phyloP scores from a whole-genome alignment of 2,113 vertebrate species.

The Microcebus ravelobensis region DNA sequence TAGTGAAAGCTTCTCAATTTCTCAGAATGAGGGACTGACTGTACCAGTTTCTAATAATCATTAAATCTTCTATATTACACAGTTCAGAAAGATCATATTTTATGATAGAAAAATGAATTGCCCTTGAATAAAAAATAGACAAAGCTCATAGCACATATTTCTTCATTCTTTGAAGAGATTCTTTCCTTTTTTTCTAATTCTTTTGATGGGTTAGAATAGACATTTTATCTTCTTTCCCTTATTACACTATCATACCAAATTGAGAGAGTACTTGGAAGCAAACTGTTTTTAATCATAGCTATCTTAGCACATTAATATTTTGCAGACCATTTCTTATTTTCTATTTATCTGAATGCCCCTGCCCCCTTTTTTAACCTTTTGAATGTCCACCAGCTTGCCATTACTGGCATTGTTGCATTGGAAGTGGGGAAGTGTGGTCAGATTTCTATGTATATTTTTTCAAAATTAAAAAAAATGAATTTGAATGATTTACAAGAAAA shows the following conservation, averaged over 20 bases:
- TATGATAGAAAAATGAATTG: conserved; percentile 48
- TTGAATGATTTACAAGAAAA: neutral
- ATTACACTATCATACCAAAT: neutral
- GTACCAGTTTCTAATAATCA: neutral
- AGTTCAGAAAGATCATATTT: conserved; percentile 41
- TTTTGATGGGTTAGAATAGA: conserved; percentile 36
- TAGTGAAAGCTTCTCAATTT: neutral
- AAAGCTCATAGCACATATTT: neutral
- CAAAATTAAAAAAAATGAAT: neutral
- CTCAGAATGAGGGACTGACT: neutral
- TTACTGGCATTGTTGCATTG: neutral
- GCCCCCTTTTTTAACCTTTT: neutral
- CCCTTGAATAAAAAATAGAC: conserved; percentile 30
- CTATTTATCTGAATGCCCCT: neutral
- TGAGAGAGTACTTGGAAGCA: neutral
- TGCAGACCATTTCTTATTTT: neutral
- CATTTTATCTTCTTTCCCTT: neutral
- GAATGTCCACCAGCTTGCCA: neutral
- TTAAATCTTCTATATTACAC: conserved; percentile 13
- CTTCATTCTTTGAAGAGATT: conserved; percentile 42
- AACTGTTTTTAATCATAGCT: neutral
- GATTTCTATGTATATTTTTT: neutral
- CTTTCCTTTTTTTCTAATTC: conserved; percentile 40
- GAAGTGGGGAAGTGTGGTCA: neutral
- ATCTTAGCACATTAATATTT: neutral